These are phyloP conservation scores for Callosobruchus maculatus DNA, from an alignment of 2,888 invertebrate species.

Conservation along the genomic window DNA sequence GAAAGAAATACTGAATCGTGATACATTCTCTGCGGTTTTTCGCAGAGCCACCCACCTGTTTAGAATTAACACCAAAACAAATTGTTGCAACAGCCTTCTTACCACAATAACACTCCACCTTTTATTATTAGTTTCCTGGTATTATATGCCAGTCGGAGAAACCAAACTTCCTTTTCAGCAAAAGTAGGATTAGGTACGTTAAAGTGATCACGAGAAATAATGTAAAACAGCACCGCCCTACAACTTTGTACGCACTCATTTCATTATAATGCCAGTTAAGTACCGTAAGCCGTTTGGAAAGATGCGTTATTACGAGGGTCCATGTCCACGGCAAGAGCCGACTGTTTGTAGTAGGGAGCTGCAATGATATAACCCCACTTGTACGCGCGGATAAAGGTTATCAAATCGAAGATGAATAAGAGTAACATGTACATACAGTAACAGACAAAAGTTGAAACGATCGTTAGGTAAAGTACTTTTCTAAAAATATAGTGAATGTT, in stretches of 20 bases:
- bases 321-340: neutral
- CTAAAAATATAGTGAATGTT: too few species aligned
- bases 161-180: conserved; percentile 45
- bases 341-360: neutral
- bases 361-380: neutral
- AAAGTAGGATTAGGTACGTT: conserved; percentile 41
- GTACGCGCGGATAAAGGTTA: neutral
- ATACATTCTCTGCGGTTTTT: neutral
- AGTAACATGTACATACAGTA: neutral
- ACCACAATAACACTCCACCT: conserved; percentile 5
- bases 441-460: neutral
- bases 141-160: conserved; percentile 34
- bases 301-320: neutral
- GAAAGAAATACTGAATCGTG: neutral
- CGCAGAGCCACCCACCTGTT: neutral
- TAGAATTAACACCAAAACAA: neutral
- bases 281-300: neutral
- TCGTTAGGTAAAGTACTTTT: too few species aligned
- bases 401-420: neutral
- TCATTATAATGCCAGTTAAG: neutral
- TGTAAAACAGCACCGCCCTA: conserved; percentile 45
- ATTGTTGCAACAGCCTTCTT: conserved; percentile 6
- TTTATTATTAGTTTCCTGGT: conserved; percentile 17
- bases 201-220: conserved; percentile 41
- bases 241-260: conserved; percentile 35